Evolutionary conservation across 2,113 vertebrate genomes (phyloP), one percentile per base, ranked within the genome.

Genomic region (Antennarius striatus): DNA sequence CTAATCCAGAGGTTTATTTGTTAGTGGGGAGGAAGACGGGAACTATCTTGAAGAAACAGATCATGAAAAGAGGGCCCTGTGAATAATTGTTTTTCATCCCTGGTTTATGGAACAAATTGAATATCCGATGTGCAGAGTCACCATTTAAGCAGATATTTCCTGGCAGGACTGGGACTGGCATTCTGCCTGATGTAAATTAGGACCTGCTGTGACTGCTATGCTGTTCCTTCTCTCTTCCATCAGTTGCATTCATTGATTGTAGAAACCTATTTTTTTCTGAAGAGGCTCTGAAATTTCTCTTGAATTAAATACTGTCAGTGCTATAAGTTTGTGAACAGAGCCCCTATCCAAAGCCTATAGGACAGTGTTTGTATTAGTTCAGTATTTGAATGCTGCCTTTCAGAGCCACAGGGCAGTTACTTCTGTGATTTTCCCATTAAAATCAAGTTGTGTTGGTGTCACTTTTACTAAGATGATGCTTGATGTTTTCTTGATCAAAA

Each of bases 51-150:
- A 88, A 91, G 88, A 91, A 92, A 89, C 90, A 92, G 89, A 91
- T 92, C 83, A 79, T 88, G 87, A 89, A 87, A 85, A 86, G 82
- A 83, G 73, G 64, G 80, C 79, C 75, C 89, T 90, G 88, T 90
- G 89, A 92, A 91, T 92, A 92, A 92, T 92, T 91, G 88, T 90
- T 90, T 91, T 91, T 92, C 84, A 90, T 91, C 88, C 84, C 77
- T 11, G 66, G 83, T 86, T 91, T 91, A 91, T 66, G 81, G 89
- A 91, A 89, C 91, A 91, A 91, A 92, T 92, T 91, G 88, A 91
- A 91, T 93, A 88, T 90, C 91, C 81, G 74, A 80, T 83, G 81
- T 80, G 67, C 82, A 59, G 81, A 87, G 87, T 90, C 81, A 52
- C 79, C 72, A 54, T 90, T 91, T 90, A 89, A 87, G 86, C 89